A percentile compares a stretch with the other conserved stretches of the same genome.
Conservation (phyloP, 2,888 invertebrate species). For the Phyllotreta cruciferae region DNA sequence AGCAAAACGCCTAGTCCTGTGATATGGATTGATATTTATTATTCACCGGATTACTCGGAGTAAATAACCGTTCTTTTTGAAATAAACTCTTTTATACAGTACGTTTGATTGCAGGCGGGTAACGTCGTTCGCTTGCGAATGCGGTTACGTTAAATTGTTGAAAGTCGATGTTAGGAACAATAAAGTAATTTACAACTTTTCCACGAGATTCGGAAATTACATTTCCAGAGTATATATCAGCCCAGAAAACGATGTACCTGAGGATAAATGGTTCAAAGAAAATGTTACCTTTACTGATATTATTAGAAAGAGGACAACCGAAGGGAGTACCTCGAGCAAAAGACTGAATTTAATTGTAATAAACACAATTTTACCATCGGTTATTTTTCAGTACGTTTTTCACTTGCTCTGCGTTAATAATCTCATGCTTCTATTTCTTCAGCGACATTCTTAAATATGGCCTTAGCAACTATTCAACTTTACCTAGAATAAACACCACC, state of each 20-base stretch:
- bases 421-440: constrained; percentile 37
- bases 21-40: constrained; percentile 64
- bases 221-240: constrained; percentile 65
- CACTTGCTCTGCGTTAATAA: background rate
- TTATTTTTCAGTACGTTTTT: constrained; percentile 65
- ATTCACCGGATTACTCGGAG: constrained; percentile 61
- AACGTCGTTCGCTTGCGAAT: constrained; percentile 68
- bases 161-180: constrained; percentile 61
- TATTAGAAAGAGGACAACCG: constrained; percentile 6
- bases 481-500: constrained; percentile 64
- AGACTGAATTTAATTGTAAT: constrained; percentile 65
- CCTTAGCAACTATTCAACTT: constrained; percentile 59
- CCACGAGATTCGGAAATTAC: constrained; percentile 64
- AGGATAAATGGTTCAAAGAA: constrained; percentile 20
- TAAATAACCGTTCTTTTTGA: constrained; percentile 47
- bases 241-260: constrained; percentile 43
- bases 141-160: constrained; percentile 66
- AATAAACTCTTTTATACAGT: constrained; percentile 6
- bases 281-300: background rate
- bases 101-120: constrained; percentile 59
- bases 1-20: constrained; percentile 63
- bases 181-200: constrained; percentile 62
- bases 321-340: constrained; percentile 16
- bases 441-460: constrained; percentile 63
- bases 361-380: constrained; percentile 65